phyloP scores from a whole-genome alignment of 2,797 vertebrate genomes.

The Galagoides demidoff region DNA sequence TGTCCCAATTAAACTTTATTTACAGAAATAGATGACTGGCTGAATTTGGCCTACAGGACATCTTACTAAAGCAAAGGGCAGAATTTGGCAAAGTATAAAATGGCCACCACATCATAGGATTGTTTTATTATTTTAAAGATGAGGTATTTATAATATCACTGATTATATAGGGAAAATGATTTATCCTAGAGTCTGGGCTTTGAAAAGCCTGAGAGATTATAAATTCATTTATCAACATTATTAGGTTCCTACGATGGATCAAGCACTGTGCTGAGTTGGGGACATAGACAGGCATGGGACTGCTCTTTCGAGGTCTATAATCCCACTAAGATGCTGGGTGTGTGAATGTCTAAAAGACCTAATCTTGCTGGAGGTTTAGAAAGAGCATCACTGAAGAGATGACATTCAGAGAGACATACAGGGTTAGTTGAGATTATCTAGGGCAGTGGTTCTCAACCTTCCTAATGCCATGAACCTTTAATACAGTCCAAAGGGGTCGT shows the following conservation, averaged over 20 bases:
- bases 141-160: neutral
- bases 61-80: neutral
- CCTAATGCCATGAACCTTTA: too few species aligned
- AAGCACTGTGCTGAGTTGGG: neutral
- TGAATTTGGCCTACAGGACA: neutral
- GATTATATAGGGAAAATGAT: neutral
- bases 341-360: neutral
- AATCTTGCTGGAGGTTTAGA: neutral
- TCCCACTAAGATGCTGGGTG: neutral
- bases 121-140: neutral
- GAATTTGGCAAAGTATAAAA: neutral
- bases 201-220: neutral
- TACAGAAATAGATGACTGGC: neutral
- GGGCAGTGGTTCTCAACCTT: neutral
- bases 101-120: neutral
- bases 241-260: neutral
- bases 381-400: neutral
- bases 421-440: neutral
- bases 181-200: neutral
- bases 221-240: neutral
- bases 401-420: neutral
- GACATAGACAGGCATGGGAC: neutral
- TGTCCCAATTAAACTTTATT: neutral
- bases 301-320: neutral
- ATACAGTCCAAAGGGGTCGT: too few species aligned